Evolutionary conservation across 2,113 vertebrate genomes (phyloP), one percentile per base, ranked within the genome.

Genomic region (Synchiropus splendidus): DNA sequence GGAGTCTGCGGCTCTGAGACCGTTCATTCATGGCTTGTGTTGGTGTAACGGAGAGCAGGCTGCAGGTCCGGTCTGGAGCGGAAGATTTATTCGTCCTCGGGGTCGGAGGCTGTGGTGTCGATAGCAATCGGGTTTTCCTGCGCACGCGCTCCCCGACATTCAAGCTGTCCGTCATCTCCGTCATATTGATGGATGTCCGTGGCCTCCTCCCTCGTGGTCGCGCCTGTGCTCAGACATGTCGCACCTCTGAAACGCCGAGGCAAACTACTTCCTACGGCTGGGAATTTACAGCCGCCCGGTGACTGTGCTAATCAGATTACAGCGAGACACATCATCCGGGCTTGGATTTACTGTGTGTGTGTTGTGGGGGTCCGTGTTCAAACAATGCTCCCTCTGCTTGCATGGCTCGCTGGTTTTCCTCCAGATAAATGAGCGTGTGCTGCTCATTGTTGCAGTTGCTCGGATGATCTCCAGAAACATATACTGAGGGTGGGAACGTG

Each of bases 21-120:
- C 72, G 70, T 72, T 78, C 72, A 80, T 84, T 82, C 80, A 76
- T 83, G 83, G 77, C 69, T 57, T 62, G 63, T 67, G 41, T 83
- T 82, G 70, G 67, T 75, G 57, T 58, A 61, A 65, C 54, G 55
- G 43, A 37, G 58, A 75, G 67, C 61, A 12, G 65, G 48, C 63
- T 58, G 55, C 42, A 21, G 55, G 68, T 64, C 65, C 70, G 53
- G 56, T 70, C 64, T 62, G 68, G 71, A 62, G 53, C 59, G 50
- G 46, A 52, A 70, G 71, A 81, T 74, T 79, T 77, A 81, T 81
- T 60, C 36, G 48, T 54, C 45, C 47, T 67, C 21, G 21, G 4
- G 21, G 21, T 67, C 21, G 21, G 4, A 8, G 21, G 21, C 8
- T 27, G 21, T 27, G 4, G 21, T 27, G 21, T 27, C 21, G 59